Conservation (phyloP, 2,888 invertebrate species). For the Heteromyza rotundicornis region DNA sequence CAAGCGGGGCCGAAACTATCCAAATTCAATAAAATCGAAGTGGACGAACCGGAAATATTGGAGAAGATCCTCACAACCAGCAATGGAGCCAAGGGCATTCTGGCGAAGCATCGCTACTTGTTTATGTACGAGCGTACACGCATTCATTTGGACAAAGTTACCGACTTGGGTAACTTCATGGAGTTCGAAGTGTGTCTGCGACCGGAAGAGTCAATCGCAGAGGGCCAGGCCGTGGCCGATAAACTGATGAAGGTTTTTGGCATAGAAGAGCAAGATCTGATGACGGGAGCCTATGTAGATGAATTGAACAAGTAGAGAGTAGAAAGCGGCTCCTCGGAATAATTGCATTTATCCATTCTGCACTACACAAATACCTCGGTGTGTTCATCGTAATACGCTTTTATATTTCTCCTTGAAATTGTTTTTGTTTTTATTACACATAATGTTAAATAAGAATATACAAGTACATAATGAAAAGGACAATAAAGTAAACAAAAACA, state of each 20-base stretch:
- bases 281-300: conserved; percentile 69
- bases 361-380: too few relatives aligned
- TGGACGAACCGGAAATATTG: conserved; percentile 64
- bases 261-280: conserved; percentile 63
- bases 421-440: too few relatives aligned
- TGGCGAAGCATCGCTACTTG: conserved; percentile 78
- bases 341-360: too few relatives aligned
- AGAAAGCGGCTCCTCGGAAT: too few relatives aligned
- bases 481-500: too few relatives aligned
- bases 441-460: too few relatives aligned
- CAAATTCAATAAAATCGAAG: conserved; percentile 70
- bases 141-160: conserved; percentile 86
- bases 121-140: conserved; percentile 76
- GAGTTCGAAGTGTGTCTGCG: conserved; percentile 70
- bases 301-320: conserved; percentile 34
- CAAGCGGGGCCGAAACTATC: conserved; percentile 80
- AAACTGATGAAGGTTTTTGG: conserved; percentile 65
- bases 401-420: too few relatives aligned
- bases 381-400: background rate
- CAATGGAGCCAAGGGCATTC: conserved; percentile 74
- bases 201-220: conserved; percentile 65
- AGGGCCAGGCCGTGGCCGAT: conserved; percentile 67
- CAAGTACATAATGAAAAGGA: too few relatives aligned
- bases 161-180: conserved; percentile 70
- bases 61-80: conserved; percentile 66